Evolutionary conservation across 2,113 vertebrate species (phyloP).

Genomic region (Okapia johnstoni): DNA sequence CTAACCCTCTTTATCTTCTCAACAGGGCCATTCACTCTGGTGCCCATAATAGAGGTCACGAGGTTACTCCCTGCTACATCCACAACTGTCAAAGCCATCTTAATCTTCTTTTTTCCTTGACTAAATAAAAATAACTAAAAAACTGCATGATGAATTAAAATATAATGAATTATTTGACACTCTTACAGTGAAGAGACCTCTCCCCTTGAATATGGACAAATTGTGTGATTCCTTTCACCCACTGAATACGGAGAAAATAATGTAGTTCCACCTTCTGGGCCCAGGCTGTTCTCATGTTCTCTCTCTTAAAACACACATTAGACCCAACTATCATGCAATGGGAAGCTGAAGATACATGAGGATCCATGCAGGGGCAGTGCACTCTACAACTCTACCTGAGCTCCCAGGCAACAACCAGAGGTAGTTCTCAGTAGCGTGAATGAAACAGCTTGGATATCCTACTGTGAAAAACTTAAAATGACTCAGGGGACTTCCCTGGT

Average conservation of each 20-base stretch:
- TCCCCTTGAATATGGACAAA: background rate
- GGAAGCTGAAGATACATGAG: background rate
- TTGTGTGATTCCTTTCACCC: background rate
- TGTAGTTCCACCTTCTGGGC: background rate
- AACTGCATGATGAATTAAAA: background rate
- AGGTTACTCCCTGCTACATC: background rate
- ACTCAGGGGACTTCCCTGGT: background rate
- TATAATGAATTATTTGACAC: background rate
- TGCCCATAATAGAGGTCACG: background rate
- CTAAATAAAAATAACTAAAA: background rate
- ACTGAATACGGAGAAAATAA: background rate
- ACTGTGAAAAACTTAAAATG: background rate
- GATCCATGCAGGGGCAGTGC: rapidly evolving
- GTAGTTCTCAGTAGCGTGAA: background rate
- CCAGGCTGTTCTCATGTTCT: background rate
- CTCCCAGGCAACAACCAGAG: rapidly evolving
- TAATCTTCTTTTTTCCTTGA: background rate
- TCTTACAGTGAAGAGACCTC: background rate
- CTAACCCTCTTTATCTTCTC: background rate
- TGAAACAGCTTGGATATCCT: background rate
- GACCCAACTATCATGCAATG: rapidly evolving
- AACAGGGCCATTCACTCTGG: rapidly evolving
- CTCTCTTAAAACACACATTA: background rate
- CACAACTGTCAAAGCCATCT: background rate
- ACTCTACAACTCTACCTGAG: background rate